Evolutionary conservation across 2,113 vertebrate species (phyloP).

Genomic region (Peromyscus maniculatus): DNA sequence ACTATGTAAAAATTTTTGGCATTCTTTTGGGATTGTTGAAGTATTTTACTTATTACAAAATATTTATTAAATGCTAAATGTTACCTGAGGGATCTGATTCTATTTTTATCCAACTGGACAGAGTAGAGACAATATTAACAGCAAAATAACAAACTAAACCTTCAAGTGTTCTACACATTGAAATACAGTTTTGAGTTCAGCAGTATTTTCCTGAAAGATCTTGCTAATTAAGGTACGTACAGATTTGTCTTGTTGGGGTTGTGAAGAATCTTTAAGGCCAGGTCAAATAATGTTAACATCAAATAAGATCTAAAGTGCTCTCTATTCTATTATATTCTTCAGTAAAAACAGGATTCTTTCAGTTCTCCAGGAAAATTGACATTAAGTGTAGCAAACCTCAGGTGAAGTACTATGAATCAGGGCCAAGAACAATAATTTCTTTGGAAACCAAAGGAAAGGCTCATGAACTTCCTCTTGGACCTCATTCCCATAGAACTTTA

Average conservation of each 20-base stretch:
- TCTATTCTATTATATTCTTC: background rate
- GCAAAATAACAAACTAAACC: background rate
- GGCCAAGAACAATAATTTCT: background rate
- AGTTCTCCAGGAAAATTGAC: background rate
- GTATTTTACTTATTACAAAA: background rate
- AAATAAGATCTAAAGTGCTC: conserved; percentile 39
- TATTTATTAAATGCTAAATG: background rate
- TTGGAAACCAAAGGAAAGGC: conserved; percentile 21
- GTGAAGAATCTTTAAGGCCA: conserved; percentile 22
- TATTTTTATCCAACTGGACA: background rate
- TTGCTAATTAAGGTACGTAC: background rate
- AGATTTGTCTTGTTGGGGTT: background rate
- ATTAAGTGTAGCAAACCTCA: background rate
- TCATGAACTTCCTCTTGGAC: background rate
- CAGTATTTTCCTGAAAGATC: conserved; percentile 11
- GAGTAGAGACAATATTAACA: background rate
- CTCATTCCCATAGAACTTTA: background rate
- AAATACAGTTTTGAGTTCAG: conserved; percentile 5
- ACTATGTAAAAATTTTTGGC: background rate
- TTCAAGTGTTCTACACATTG: background rate
- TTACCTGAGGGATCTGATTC: background rate
- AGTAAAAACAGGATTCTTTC: conserved; percentile 28
- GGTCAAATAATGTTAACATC: conserved; percentile 47
- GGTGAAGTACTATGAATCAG: background rate
- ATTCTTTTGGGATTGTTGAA: background rate